Evolutionary conservation across 2,888 invertebrate species (phyloP), one percentile per base, ranked within the genome.

Genomic region (Malthinus seriepunctatus): DNA sequence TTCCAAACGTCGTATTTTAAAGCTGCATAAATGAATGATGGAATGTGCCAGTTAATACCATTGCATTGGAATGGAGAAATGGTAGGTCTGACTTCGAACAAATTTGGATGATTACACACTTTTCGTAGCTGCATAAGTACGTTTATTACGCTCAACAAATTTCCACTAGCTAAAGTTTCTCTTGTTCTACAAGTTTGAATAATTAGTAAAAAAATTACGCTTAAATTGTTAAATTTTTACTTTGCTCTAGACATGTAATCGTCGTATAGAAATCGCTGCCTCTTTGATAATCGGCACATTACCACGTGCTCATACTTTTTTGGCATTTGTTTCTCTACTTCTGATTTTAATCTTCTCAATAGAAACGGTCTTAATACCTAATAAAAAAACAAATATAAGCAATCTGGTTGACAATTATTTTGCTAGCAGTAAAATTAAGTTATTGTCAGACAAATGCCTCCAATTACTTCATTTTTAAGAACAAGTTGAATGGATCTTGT

Each of bases 161-260:
- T 97, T 55, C 99, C 99, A 53, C 90, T 87, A 14, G 91, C 90
- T 68, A 99, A 82, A 7, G 95, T 95, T 82, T 97, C 97, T 76
- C 86, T 90, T 47, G 99, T 99, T 77, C 95, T 95, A 76, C 56
- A 77, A 76, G 63, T 62, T 56, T 62, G 61, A 56, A 37, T 42
- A 52, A 58, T 33, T 44, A 12, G 14, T 38, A 45, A 56, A 52
- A 53, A 38, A 51, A 39, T 46, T 12, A 37, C 4, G 54, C 53
- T 15, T 56, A 52, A 64, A 46, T 23, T 50, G n/a, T 39, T 10
- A 32, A 7, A 32, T 37, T 11, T 88, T 84, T 80, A 93, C 93
- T 92, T 91, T 74, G 97, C 89, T 71, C 95, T 87, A 51, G 95
- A 90, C 97, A 99, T 98, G 81, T 98, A 99, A 80, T 99, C 99